Percentiles rank a stretch among this genome's conserved stretches.
phyloP scores from a whole-genome alignment of 2,888 invertebrate species.

The Andrena haemorrhoa region DNA sequence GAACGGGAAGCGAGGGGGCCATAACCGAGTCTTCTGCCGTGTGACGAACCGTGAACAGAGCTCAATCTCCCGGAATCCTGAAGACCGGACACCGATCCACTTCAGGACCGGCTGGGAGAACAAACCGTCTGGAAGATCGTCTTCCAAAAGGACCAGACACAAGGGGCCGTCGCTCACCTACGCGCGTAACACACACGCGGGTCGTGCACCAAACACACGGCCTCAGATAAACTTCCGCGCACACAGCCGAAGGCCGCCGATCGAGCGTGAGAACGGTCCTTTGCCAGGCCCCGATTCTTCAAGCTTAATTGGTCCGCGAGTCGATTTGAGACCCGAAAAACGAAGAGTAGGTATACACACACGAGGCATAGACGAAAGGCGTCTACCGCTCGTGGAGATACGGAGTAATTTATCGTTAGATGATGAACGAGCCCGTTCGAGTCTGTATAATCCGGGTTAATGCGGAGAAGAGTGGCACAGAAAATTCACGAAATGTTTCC shows the following conservation, averaged over 20 bases:
- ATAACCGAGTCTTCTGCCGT: slow-evolving; percentile 71
- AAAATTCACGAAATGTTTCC: neutral
- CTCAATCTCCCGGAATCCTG: slow-evolving; percentile 81
- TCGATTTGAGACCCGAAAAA: slow-evolving; percentile 65
- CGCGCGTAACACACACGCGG: slow-evolving; percentile 19
- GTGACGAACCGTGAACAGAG: slow-evolving; percentile 77
- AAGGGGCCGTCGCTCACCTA: slow-evolving; percentile 48
- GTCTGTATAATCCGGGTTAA: slow-evolving; percentile 38
- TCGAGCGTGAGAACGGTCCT: slow-evolving; percentile 70
- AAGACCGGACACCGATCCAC: slow-evolving; percentile 74
- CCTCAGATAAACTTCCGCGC: slow-evolving; percentile 29
- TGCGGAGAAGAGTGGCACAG: neutral
- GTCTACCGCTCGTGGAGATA: slow-evolving; percentile 56
- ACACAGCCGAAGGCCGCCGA: slow-evolving; percentile 37
- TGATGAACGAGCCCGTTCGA: slow-evolving; percentile 36
- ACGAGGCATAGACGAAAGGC: slow-evolving; percentile 25
- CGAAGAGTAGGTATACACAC: slow-evolving; percentile 48
- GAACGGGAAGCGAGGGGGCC: slow-evolving; percentile 50
- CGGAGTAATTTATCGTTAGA: slow-evolving; percentile 51
- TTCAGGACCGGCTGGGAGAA: slow-evolving; percentile 59
- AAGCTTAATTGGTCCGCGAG: slow-evolving; percentile 67
- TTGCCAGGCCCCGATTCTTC: slow-evolving; percentile 60
- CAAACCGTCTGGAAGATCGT: slow-evolving; percentile 79
- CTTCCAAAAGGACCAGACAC: slow-evolving; percentile 65
- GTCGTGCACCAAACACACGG: slow-evolving; percentile 10